phyloP scores from a whole-genome alignment of 2,797 vertebrate genomes.

The Thunnus albacares region DNA sequence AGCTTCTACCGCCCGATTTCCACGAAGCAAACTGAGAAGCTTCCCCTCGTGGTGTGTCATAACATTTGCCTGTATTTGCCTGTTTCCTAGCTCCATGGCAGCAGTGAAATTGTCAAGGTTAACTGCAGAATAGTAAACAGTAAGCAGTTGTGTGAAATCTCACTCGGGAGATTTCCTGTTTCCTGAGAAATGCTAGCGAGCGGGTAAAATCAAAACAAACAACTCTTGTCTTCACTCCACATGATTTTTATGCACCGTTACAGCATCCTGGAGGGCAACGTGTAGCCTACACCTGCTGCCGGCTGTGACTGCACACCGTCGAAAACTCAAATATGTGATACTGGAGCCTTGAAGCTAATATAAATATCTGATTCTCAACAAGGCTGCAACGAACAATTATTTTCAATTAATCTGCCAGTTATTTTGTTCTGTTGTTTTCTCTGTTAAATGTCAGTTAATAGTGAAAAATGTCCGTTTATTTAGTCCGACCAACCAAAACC shows the following conservation, averaged over 20 bases:
- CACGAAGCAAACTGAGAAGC: background rate
- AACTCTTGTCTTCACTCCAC: background rate
- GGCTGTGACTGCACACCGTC: too few relatives aligned
- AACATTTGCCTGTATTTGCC: background rate
- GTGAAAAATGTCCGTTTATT: too few relatives aligned
- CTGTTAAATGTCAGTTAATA: too few relatives aligned
- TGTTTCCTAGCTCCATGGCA: background rate
- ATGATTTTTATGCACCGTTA: too few relatives aligned
- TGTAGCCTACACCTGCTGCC: background rate
- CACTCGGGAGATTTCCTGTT: background rate
- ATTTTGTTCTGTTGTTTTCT: too few relatives aligned
- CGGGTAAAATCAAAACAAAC: background rate
- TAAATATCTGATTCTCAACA: too few relatives aligned
- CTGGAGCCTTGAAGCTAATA: too few relatives aligned
- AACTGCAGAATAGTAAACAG: background rate
- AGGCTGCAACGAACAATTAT: too few relatives aligned
- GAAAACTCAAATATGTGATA: too few relatives aligned
- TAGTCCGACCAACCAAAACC: too few relatives aligned
- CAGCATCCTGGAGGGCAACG: background rate
- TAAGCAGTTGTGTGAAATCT: background rate
- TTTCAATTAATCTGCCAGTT: too few relatives aligned
- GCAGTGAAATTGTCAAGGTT: background rate
- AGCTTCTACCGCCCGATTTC: constrained; percentile 16
- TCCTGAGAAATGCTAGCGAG: background rate
- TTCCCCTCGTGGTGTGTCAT: constrained; percentile 30